Conservation (phyloP, 2,888 invertebrate species). For the Orchesellides sinensis region DNA sequence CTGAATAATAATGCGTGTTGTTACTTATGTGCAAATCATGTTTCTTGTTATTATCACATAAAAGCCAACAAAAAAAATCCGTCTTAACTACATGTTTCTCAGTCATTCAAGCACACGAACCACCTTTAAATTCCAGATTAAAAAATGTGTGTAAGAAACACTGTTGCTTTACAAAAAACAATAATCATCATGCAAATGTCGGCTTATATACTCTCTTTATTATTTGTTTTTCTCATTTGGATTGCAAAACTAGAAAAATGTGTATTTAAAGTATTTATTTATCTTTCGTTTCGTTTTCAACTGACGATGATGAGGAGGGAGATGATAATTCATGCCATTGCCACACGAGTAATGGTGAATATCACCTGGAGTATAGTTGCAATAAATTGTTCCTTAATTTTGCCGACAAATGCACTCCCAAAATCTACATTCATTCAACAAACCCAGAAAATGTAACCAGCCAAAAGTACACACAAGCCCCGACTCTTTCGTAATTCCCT, state of each 20-base stretch:
- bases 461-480: too few relatives aligned
- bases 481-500: too few relatives aligned
- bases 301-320: too few relatives aligned
- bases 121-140: conserved; percentile 5
- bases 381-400: not conserved
- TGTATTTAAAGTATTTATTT: too few relatives aligned
- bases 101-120: conserved; percentile 41
- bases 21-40: conserved; percentile 40
- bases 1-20: not conserved
- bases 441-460: too few relatives aligned
- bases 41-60: conserved; percentile 36
- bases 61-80: conserved; percentile 15
- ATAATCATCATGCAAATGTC: conserved; percentile 20
- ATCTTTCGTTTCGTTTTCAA: too few relatives aligned
- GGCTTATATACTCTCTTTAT: conserved; percentile 2
- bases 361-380: not conserved
- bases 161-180: not conserved
- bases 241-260: too few relatives aligned
- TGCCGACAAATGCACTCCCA: conserved; percentile 22
- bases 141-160: not conserved
- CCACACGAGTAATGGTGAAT: not conserved
- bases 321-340: too few relatives aligned
- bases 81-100: conserved; percentile 21
- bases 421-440: too few relatives aligned
- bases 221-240: too few relatives aligned